phyloP scores from a whole-genome alignment of 2,113 vertebrate genomes.

The Dolichallabes microphthalmus region DNA sequence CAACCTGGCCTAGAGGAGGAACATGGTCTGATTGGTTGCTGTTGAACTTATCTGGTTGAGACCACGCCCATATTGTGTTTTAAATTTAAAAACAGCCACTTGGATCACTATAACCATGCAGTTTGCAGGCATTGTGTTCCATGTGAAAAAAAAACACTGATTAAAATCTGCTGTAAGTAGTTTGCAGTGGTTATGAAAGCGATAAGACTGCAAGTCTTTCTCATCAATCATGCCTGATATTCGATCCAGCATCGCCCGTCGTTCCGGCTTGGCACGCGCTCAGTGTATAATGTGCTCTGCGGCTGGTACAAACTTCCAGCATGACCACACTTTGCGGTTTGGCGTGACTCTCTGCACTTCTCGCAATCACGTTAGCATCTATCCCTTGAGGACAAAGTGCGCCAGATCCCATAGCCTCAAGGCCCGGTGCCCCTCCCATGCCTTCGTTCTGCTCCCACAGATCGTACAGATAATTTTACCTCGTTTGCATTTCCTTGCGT shows the following conservation, averaged over 20 bases:
- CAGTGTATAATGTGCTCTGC: constrained; percentile 33
- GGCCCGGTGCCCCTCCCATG: constrained; percentile 8
- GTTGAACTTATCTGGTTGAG: background rate
- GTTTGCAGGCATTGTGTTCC: too few species aligned
- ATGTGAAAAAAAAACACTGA: background rate
- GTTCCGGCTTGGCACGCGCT: constrained; percentile 9
- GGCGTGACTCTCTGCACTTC: constrained; percentile 17
- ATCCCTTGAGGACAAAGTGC: constrained; percentile 10
- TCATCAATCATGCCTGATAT: constrained; percentile 43
- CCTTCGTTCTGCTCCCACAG: constrained; percentile 55
- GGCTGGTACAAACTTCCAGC: constrained; percentile 32
- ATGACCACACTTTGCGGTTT: constrained; percentile 38
- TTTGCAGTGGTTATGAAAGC: background rate
- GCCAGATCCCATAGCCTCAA: constrained; percentile 10
- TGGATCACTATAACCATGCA: background rate
- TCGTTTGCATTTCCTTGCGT: constrained; percentile 57
- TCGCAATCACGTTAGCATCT: constrained; percentile 21
- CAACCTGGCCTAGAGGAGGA: background rate
- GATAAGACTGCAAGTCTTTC: background rate
- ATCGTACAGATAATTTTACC: constrained; percentile 66
- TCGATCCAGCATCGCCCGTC: constrained; percentile 13
- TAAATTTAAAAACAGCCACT: constrained; percentile 1
- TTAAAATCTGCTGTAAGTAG: background rate
- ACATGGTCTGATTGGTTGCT: background rate
- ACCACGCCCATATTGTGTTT: background rate